Percentiles rank a stretch among this genome's conserved stretches.
Conservation (phyloP, 30 jellyfish, hydroid and myxozoan genomes). For the Nemopilema nomurai region DNA sequence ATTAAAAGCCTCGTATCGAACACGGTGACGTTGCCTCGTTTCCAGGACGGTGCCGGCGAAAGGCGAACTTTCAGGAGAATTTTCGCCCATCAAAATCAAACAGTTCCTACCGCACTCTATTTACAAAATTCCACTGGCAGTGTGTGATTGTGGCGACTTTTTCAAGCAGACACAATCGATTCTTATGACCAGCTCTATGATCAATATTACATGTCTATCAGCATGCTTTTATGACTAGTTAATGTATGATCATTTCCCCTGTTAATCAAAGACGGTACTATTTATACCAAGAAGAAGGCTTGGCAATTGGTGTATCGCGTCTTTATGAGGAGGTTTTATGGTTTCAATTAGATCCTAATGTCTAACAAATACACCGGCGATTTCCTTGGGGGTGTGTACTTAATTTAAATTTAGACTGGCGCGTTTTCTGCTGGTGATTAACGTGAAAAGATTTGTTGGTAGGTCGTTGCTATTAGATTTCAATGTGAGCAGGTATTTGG, state of each 20-base stretch:
- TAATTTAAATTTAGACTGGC: background rate
- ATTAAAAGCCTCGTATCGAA: too few relatives aligned
- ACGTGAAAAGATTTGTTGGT: background rate
- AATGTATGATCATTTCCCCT: background rate
- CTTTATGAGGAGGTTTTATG: background rate
- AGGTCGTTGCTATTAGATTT: too few relatives aligned
- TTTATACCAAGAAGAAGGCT: background rate
- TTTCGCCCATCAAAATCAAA: too few relatives aligned
- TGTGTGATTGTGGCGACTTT: too few relatives aligned
- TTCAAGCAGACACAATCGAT: too few relatives aligned
- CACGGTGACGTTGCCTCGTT: too few relatives aligned
- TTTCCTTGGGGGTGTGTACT: background rate
- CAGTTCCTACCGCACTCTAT: too few relatives aligned
- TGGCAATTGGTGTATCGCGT: background rate
- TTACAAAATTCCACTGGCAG: too few relatives aligned
- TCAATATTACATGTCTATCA: background rate
- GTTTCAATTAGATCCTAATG: background rate
- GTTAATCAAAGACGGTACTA: background rate
- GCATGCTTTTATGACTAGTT: background rate
- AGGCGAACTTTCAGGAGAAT: too few relatives aligned
- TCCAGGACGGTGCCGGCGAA: too few relatives aligned
- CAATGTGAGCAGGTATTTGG: too few relatives aligned
- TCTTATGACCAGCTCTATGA: too few relatives aligned
- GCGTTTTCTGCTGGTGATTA: background rate
- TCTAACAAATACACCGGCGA: background rate